phyloP scores from a whole-genome alignment of 1,140 invertebrate species.

The Pteromalus puparum region DNA sequence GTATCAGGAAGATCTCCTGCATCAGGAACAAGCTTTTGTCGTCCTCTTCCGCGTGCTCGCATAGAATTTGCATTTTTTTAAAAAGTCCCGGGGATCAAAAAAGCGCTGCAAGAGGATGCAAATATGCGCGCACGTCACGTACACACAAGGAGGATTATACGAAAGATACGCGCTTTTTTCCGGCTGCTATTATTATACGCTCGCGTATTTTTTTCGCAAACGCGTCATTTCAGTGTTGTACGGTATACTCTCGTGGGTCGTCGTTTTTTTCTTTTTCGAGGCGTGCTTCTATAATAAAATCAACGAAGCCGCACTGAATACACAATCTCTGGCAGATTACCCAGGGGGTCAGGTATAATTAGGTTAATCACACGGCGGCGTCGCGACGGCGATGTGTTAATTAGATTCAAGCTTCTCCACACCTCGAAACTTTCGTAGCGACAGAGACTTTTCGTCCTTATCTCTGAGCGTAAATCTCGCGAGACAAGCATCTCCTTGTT shows the following conservation, averaged over 20 bases:
- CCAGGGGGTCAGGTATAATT: constrained; percentile 5
- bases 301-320: constrained; percentile 1
- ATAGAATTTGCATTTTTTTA: constrained; percentile 29
- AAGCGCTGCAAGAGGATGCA: not conserved
- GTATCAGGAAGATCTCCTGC: not conserved
- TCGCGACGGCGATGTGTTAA: not conserved
- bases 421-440: not conserved
- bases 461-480: not conserved
- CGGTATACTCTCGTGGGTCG: too few relatives aligned
- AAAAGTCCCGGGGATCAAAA: not conserved
- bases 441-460: too few relatives aligned
- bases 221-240: too few relatives aligned
- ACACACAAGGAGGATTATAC: not conserved
- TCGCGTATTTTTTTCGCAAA: too few relatives aligned
- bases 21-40: constrained; percentile 3
- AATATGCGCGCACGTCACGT: not conserved
- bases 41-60: not conserved
- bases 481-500: not conserved
- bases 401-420: not conserved
- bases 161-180: too few relatives aligned
- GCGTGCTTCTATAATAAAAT: too few relatives aligned
- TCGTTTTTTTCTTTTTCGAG: too few relatives aligned
- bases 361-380: not conserved
- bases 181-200: too few relatives aligned
- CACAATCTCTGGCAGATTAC: constrained; percentile 1